Percentiles rank a stretch among this genome's conserved stretches.
phyloP scores from a whole-genome alignment of 2,797 vertebrate species.

The Gadopsis marmoratus region DNA sequence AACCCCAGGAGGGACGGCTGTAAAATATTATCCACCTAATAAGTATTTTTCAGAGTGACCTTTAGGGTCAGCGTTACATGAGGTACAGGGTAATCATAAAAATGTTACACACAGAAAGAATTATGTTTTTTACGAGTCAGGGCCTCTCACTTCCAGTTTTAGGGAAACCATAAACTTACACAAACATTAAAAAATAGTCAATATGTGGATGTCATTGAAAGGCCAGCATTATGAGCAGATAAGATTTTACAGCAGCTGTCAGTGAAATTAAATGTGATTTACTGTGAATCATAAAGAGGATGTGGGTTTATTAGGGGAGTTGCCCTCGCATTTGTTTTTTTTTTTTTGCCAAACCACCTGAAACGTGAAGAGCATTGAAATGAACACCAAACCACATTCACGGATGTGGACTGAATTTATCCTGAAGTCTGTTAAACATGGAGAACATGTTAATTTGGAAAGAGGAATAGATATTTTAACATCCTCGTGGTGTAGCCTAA shows the following conservation, averaged over 20 bases:
- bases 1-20: background rate
- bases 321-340: background rate
- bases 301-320: slow-evolving; percentile 50
- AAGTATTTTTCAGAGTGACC: slow-evolving; percentile 55
- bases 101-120: slow-evolving; percentile 61
- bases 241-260: slow-evolving; percentile 70
- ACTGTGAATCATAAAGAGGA: slow-evolving; percentile 63
- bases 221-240: slow-evolving; percentile 72
- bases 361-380: slow-evolving; percentile 38
- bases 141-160: slow-evolving; percentile 76
- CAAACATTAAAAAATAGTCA: slow-evolving; percentile 65
- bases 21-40: slow-evolving; percentile 59
- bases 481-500: background rate
- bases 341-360: slow-evolving; percentile 55
- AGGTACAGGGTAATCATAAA: slow-evolving; percentile 64
- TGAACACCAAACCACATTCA: slow-evolving; percentile 7
- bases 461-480: slow-evolving; percentile 1
- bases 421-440: background rate
- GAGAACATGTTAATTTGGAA: background rate
- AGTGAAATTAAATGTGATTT: slow-evolving; percentile 69
- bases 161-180: slow-evolving; percentile 78
- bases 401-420: slow-evolving; percentile 5
- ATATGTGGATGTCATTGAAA: slow-evolving; percentile 64
- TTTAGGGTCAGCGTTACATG: slow-evolving; percentile 51
- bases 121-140: slow-evolving; percentile 67